Percentiles rank a stretch among this genome's conserved stretches.
These are phyloP conservation scores for Ooceraea biroi DNA, from an alignment of 1,140 invertebrate species.

Conservation along the genomic window DNA sequence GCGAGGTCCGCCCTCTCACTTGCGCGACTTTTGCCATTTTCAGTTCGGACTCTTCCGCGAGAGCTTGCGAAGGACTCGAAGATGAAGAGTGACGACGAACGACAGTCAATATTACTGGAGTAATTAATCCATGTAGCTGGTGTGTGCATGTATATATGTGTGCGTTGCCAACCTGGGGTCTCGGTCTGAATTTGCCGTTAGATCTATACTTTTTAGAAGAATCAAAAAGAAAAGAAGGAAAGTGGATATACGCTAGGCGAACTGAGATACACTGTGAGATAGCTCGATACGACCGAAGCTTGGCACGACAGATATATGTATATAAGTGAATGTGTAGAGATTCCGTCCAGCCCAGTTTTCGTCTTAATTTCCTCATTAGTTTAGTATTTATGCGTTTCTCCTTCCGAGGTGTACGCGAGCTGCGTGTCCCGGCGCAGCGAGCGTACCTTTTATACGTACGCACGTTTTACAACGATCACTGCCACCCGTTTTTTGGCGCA, in stretches of 20 bases:
- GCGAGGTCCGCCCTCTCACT: conserved; percentile 38
- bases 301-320: conserved; percentile 85
- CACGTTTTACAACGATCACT: conserved; percentile 57
- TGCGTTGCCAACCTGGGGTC: conserved; percentile 83
- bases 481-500: conserved; percentile 50
- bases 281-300: conserved; percentile 80
- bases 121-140: conserved; percentile 81
- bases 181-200: conserved; percentile 61
- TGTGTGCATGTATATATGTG: conserved; percentile 85
- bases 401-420: conserved; percentile 37
- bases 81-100: conserved; percentile 79
- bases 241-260: conserved; percentile 64
- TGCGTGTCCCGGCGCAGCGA: conserved; percentile 24
- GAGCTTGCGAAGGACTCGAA: conserved; percentile 56
- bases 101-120: conserved; percentile 81
- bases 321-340: conserved; percentile 86
- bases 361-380: conserved; percentile 73
- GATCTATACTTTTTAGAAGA: conserved; percentile 69
- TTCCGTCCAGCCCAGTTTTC: conserved; percentile 85
- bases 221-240: conserved; percentile 58
- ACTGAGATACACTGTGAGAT: conserved; percentile 74
- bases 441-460: conserved; percentile 22
- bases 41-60: conserved; percentile 62
- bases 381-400: conserved; percentile 65
- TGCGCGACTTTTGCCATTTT: conserved; percentile 52